A percentile compares a stretch with the other conserved stretches of the same genome.
phyloP scores from a whole-genome alignment of 2,113 vertebrate genomes.

The Vulpes lagopus region DNA sequence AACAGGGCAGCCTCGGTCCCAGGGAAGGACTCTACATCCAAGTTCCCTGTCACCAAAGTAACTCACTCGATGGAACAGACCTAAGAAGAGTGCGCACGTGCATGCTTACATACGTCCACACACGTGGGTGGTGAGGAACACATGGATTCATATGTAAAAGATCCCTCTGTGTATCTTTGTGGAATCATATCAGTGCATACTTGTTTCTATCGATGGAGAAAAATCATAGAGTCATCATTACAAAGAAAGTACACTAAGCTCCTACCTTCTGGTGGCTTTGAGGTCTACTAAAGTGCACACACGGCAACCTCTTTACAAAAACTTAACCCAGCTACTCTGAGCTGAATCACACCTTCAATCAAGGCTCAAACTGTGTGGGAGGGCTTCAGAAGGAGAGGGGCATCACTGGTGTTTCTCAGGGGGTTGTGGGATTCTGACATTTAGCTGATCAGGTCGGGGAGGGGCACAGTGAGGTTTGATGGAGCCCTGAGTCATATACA shows the following conservation, averaged over 20 bases:
- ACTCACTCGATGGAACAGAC: neutral
- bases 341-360: conserved; percentile 62
- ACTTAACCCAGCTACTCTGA: conserved; percentile 55
- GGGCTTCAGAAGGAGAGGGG: neutral
- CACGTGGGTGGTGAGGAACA: neutral
- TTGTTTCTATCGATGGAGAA: neutral
- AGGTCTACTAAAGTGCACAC: conserved; percentile 75
- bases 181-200: neutral
- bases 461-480: neutral
- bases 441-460: neutral
- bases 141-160: neutral
- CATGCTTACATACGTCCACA: neutral
- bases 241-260: conserved; percentile 50
- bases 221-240: conserved; percentile 63
- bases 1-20: neutral
- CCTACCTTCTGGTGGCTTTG: conserved; percentile 70
- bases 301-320: conserved; percentile 78
- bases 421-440: neutral
- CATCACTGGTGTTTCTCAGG: neutral
- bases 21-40: neutral
- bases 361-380: conserved; percentile 21
- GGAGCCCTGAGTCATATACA: neutral
- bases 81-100: neutral
- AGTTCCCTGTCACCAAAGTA: neutral
- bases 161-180: neutral